Evolutionary conservation across 2,888 invertebrate species (phyloP).

Genomic region (Agonum fuliginosum): DNA sequence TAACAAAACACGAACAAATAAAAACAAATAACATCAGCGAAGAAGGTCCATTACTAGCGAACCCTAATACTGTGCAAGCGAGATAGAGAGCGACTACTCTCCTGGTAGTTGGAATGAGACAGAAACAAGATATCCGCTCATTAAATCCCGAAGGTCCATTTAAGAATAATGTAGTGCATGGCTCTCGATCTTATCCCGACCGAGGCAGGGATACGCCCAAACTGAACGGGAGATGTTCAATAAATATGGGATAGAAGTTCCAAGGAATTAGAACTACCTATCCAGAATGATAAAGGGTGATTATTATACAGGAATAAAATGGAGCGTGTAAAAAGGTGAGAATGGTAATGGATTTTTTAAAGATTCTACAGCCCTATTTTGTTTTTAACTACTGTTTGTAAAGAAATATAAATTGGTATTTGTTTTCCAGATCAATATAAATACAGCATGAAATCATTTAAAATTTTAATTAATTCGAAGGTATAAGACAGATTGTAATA

Average conservation of each 20-base stretch:
- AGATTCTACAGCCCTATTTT: too few relatives aligned
- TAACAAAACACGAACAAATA: constrained; percentile 39
- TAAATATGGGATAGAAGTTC: constrained; percentile 38
- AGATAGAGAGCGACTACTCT: not conserved
- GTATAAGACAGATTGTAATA: too few relatives aligned
- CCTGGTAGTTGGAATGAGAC: not conserved
- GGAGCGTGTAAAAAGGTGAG: not conserved
- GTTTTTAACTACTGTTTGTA: too few relatives aligned
- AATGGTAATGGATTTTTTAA: not conserved
- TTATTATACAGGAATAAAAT: constrained; percentile 1
- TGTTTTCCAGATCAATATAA: too few relatives aligned
- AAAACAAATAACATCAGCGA: constrained; percentile 46
- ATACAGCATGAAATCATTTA: too few relatives aligned
- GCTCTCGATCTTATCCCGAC: constrained; percentile 31
- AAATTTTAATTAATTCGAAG: too few relatives aligned
- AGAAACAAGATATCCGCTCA: constrained; percentile 37
- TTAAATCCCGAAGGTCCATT: constrained; percentile 50
- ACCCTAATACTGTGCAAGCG: constrained; percentile 25
- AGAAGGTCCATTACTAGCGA: constrained; percentile 45
- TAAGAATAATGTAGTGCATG: constrained; percentile 48
- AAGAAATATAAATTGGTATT: too few relatives aligned
- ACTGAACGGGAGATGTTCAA: constrained; percentile 16
- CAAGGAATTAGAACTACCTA: constrained; percentile 34
- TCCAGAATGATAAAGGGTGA: constrained; percentile 42
- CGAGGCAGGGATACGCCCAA: constrained; percentile 23